These are phyloP conservation scores for Sphinx pinastri DNA, from an alignment of 2,888 invertebrate species.

Conservation along the genomic window DNA sequence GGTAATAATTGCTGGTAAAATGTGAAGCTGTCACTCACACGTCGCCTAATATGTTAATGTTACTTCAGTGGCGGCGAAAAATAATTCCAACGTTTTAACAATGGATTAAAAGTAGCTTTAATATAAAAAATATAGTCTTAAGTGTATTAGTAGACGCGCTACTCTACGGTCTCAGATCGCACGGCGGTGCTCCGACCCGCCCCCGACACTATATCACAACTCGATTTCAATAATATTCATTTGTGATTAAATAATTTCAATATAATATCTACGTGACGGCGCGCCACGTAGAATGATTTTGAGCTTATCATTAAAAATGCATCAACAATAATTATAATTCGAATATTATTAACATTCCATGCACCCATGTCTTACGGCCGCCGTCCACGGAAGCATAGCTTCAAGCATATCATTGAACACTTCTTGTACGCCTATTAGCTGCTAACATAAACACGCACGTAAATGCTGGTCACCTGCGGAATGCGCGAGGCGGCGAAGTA, in stretches of 20 bases:
- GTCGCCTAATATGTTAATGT: neutral
- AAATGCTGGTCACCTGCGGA: too few relatives aligned
- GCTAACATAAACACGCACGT: too few relatives aligned
- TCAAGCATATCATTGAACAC: too few relatives aligned
- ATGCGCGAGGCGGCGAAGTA: too few relatives aligned
- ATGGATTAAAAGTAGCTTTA: constrained; percentile 10
- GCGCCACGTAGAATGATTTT: constrained; percentile 12
- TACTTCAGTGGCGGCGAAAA: too few relatives aligned
- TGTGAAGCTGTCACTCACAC: neutral
- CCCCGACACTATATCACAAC: constrained; percentile 12
- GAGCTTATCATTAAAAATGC: constrained; percentile 28
- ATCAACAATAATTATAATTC: constrained; percentile 30
- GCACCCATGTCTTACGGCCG: constrained; percentile 20
- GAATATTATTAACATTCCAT: constrained; percentile 19
- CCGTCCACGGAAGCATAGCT: too few relatives aligned
- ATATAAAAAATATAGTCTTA: constrained; percentile 23
- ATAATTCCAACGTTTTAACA: constrained; percentile 5
- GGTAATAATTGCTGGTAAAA: constrained; percentile 6
- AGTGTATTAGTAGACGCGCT: constrained; percentile 16
- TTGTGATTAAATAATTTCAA: constrained; percentile 22
- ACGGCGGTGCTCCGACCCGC: neutral
- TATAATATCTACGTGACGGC: constrained; percentile 7
- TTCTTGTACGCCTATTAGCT: too few relatives aligned
- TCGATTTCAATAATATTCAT: constrained; percentile 18
- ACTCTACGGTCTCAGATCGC: constrained; percentile 17